phyloP scores from a whole-genome alignment of 2,113 vertebrate species.

The Tricholaema leucomelas region DNA sequence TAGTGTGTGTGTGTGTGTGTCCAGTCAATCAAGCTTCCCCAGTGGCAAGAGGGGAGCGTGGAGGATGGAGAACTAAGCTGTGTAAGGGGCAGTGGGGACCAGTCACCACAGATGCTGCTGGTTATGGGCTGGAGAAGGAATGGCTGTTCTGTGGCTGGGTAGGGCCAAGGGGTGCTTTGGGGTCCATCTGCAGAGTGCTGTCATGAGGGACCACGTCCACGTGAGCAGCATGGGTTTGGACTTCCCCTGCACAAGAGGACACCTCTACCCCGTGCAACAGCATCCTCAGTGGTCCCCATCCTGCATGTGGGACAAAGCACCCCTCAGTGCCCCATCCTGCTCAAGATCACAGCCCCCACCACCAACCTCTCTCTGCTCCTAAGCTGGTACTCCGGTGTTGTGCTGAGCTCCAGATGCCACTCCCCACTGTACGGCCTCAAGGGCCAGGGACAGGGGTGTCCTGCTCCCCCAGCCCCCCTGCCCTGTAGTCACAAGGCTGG shows the following conservation, averaged over 20 bases:
- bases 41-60: fast-evolving
- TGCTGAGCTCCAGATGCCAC: neutral
- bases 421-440: neutral
- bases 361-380: neutral
- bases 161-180: neutral
- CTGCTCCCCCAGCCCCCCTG: neutral
- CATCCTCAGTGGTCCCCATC: neutral
- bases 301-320: neutral
- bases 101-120: neutral
- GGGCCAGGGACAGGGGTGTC: neutral
- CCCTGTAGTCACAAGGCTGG: neutral
- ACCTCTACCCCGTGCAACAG: neutral
- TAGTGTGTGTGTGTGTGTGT: no score
- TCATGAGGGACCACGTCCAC: neutral
- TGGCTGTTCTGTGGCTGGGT: neutral
- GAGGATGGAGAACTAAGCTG: neutral
- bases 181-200: neutral
- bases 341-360: fast-evolving
- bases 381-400: neutral
- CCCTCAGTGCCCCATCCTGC: neutral
- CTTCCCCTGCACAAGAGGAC: neutral
- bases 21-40: fast-evolving
- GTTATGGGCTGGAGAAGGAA: neutral
- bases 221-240: neutral
- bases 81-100: fast-evolving